Evolutionary conservation across 2,113 vertebrate genomes (phyloP).

Genomic region (Chiloscyllium plagiosum): DNA sequence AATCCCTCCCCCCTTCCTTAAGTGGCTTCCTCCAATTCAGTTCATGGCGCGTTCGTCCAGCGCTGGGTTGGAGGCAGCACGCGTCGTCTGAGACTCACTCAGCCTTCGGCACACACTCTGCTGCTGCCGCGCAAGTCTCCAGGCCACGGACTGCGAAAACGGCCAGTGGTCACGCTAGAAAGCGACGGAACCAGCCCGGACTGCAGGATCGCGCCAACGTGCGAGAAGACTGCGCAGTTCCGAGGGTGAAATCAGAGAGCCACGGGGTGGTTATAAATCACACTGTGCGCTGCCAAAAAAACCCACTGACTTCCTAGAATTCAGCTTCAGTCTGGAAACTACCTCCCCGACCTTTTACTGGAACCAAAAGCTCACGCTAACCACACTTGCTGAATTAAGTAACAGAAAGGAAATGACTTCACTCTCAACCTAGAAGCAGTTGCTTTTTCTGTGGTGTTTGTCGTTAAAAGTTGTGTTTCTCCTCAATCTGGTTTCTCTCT

Average conservation of each 20-base stretch:
- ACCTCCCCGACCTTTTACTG: background rate
- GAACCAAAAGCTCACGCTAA: background rate
- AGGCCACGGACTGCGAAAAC: background rate
- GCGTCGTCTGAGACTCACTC: too few relatives aligned
- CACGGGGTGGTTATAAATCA: background rate
- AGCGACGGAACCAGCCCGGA: background rate
- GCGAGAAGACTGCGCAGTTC: background rate
- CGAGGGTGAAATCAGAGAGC: background rate
- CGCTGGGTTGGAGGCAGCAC: too few relatives aligned
- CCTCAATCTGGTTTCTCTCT: background rate
- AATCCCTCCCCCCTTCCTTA: too few relatives aligned
- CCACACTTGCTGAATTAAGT: background rate
- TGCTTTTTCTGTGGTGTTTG: background rate
- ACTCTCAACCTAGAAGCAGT: background rate
- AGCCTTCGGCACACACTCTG: background rate
- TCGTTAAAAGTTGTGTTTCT: background rate
- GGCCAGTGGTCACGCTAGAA: background rate
- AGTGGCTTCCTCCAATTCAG: too few relatives aligned
- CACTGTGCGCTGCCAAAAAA: background rate
- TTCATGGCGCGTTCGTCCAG: too few relatives aligned
- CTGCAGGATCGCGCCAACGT: background rate
- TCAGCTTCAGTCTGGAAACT: background rate
- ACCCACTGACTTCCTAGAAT: background rate
- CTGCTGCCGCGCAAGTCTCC: background rate
- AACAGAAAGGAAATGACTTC: conserved; percentile 14